A percentile compares a stretch with the other conserved stretches of the same genome.
Evolutionary conservation across 1,140 invertebrate species (phyloP).

Genomic region (Lasioglossum albipes): DNA sequence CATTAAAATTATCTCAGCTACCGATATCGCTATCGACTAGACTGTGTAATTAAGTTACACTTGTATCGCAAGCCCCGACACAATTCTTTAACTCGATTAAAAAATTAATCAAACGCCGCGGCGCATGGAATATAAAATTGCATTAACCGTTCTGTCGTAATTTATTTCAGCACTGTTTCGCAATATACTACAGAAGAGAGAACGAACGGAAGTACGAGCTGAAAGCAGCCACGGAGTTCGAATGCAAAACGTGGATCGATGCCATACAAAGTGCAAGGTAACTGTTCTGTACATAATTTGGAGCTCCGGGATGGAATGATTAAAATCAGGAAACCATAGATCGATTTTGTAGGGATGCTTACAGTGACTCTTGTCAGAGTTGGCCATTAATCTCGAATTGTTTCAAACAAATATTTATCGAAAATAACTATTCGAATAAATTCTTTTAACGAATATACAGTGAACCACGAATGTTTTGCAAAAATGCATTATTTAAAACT

Average conservation of each 20-base stretch:
- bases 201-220: slow-evolving; percentile 94
- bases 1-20: neutral
- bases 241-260: slow-evolving; percentile 95
- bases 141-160: neutral
- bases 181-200: slow-evolving; percentile 92
- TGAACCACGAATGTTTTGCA: no score
- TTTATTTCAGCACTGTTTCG: slow-evolving; percentile 91
- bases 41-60: neutral
- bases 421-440: no score
- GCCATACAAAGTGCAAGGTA: slow-evolving; percentile 93
- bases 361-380: no score
- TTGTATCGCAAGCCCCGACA: neutral
- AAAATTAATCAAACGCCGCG: neutral
- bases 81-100: neutral
- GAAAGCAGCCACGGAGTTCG: slow-evolving; percentile 89
- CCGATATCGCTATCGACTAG: neutral
- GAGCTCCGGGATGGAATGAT: slow-evolving; percentile 32
- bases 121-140: neutral
- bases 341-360: no score
- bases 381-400: no score
- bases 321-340: slow-evolving; percentile 19
- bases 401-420: no score
- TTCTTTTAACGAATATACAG: no score
- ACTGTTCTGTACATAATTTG: slow-evolving; percentile 21
- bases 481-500: no score